Percentiles rank a stretch among this genome's conserved stretches.
These are phyloP conservation scores for Cyphomyrus discorhynchus DNA, from an alignment of 2,113 vertebrate genomes.

Conservation along the genomic window DNA sequence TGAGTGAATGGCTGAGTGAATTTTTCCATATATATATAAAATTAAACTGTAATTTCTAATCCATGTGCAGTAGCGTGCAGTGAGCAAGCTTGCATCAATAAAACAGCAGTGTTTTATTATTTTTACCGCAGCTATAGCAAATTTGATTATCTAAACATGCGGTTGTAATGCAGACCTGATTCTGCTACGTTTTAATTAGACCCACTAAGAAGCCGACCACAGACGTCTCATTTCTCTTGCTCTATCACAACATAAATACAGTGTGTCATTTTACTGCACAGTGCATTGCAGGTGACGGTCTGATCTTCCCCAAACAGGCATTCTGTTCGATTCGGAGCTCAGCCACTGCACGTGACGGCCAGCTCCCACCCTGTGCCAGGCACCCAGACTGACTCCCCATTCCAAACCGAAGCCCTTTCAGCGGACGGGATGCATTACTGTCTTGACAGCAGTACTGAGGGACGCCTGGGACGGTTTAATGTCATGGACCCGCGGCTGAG, in stretches of 20 bases:
- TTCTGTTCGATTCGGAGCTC: background rate
- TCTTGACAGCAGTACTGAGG: slow-evolving; percentile 5
- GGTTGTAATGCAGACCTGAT: background rate
- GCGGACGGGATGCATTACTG: slow-evolving; percentile 9
- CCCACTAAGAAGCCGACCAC: background rate
- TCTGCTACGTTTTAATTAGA: slow-evolving; percentile 2
- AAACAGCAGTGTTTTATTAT: background rate
- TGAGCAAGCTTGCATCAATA: background rate
- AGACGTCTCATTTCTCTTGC: background rate
- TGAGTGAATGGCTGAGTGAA: background rate
- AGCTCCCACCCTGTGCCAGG: slow-evolving; percentile 1
- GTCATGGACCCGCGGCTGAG: background rate
- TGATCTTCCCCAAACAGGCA: slow-evolving; percentile 13
- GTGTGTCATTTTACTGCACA: background rate
- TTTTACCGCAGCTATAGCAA: background rate
- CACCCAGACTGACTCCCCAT: slow-evolving; percentile 5
- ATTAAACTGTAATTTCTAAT: background rate
- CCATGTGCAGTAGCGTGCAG: background rate
- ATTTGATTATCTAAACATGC: background rate
- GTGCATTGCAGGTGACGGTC: background rate
- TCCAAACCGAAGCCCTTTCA: slow-evolving; percentile 17
- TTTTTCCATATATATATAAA: background rate
- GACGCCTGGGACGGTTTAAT: slow-evolving; percentile 13
- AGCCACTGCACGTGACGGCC: background rate
- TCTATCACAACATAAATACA: background rate